Conservation (phyloP, 2,888 invertebrate genomes). For the Lasioglossum villosulum region DNA sequence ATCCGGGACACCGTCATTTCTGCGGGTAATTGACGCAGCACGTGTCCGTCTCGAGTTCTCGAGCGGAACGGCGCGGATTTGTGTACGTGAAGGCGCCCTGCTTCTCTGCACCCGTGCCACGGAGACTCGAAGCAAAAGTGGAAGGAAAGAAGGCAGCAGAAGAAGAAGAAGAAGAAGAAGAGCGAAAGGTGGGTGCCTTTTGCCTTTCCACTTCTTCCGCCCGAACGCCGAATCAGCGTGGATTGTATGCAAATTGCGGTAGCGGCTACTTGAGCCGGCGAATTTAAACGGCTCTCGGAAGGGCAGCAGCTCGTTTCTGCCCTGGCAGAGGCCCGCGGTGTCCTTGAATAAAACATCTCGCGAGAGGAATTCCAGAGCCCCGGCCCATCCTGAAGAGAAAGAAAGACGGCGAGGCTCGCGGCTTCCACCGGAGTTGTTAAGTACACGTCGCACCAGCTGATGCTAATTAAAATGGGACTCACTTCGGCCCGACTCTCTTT, state of each 20-base stretch:
- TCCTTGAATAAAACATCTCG: conserved; percentile 84
- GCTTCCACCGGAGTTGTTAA: conserved; percentile 78
- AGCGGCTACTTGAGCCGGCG: conserved; percentile 82
- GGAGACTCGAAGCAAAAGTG: background rate
- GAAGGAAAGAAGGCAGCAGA: background rate
- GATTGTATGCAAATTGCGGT: conserved; percentile 84
- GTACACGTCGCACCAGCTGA: conserved; percentile 83
- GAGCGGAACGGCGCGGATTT: conserved; percentile 9
- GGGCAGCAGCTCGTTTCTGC: conserved; percentile 71
- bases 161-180: conserved; percentile 37
- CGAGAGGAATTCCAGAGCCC: conserved; percentile 79
- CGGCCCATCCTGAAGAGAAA: conserved; percentile 52
- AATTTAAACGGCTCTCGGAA: conserved; percentile 75
- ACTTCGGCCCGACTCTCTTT: conserved; percentile 63
- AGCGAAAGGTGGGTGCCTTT: conserved; percentile 39
- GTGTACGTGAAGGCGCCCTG: conserved; percentile 7
- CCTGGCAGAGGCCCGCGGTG: conserved; percentile 79
- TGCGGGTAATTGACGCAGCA: conserved; percentile 47
- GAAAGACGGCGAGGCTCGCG: conserved; percentile 52
- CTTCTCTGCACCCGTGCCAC: background rate
- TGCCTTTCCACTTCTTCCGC: conserved; percentile 37
- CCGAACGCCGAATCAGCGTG: conserved; percentile 75
- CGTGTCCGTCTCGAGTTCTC: conserved; percentile 45
- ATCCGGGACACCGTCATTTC: conserved; percentile 6
- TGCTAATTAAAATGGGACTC: conserved; percentile 84